Percentiles rank a stretch among this genome's conserved stretches.
phyloP scores from a whole-genome alignment of 2,797 vertebrate genomes.

The Gadopsis marmoratus region DNA sequence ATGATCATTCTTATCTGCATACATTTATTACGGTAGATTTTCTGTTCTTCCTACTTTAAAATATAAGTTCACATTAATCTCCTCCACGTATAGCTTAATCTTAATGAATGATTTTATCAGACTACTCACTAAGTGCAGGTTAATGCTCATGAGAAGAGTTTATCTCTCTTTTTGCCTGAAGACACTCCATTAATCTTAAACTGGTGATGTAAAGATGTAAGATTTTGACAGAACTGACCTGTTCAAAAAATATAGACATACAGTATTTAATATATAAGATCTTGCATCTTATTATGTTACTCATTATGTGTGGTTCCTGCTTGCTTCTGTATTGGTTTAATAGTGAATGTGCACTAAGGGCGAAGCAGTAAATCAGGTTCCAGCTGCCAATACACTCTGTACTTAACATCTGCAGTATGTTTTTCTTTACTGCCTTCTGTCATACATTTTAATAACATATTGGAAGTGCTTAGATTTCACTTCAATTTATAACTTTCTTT shows the following conservation, averaged over 20 bases:
- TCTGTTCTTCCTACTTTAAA: background rate
- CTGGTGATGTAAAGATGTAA: background rate
- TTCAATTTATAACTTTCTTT: background rate
- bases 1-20: background rate
- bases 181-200: background rate
- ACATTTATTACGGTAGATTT: background rate
- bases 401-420: background rate
- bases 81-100: background rate
- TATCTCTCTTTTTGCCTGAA: conserved; percentile 2
- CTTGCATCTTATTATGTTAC: background rate
- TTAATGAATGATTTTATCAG: background rate
- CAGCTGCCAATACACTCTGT: background rate
- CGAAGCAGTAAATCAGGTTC: background rate
- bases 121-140: background rate
- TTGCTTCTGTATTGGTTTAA: conserved; percentile 6
- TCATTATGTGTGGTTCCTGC: background rate
- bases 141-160: background rate
- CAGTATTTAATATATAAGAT: background rate
- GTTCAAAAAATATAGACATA: background rate
- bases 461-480: background rate
- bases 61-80: background rate
- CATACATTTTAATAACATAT: background rate
- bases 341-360: background rate
- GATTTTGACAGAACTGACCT: background rate
- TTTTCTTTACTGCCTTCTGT: background rate